Conservation (phyloP, 2,888 invertebrate genomes). For the Silvanus unidentatus region DNA sequence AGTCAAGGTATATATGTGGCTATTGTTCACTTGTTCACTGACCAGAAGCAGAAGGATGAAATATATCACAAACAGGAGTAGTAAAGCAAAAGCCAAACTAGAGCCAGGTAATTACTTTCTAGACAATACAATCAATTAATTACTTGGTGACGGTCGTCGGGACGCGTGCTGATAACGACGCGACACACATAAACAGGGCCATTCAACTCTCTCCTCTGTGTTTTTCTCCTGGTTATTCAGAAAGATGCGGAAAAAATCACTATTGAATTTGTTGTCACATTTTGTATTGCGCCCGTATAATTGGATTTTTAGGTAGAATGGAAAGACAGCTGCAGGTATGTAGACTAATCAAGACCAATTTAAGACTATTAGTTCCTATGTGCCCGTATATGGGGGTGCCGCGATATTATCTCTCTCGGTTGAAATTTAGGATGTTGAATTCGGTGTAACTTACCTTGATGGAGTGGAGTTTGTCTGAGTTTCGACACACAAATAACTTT, state of each 20-base stretch:
- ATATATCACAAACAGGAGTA: constrained; percentile 38
- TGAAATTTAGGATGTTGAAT: no score
- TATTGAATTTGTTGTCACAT: no score
- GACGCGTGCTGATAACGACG: constrained; percentile 31
- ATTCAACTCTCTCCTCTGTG: no score
- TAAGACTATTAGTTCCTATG: constrained; percentile 43
- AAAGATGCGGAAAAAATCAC: no score
- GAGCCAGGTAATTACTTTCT: constrained; percentile 49
- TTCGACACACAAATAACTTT: constrained; percentile 2
- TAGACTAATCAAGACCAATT: constrained; percentile 46
- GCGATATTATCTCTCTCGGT: constrained; percentile 29
- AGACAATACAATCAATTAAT: constrained; percentile 50
- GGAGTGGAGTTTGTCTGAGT: constrained; percentile 11
- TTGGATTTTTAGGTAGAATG: constrained; percentile 11
- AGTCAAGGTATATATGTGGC: constrained; percentile 25
- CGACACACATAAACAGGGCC: constrained; percentile 16
- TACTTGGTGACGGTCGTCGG: constrained; percentile 45
- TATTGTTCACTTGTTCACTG: constrained; percentile 41
- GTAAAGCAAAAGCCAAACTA: constrained; percentile 37
- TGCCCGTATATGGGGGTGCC: constrained; percentile 40
- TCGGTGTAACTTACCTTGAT: constrained; percentile 11
- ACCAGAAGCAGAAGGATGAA: constrained; percentile 45
- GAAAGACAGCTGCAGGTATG: constrained; percentile 46
- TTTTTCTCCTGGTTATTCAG: no score
- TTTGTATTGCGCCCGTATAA: no score